Evolutionary conservation across 2,797 vertebrate species (phyloP), one percentile per base, ranked within the genome.

Genomic region (Mus caroli): DNA sequence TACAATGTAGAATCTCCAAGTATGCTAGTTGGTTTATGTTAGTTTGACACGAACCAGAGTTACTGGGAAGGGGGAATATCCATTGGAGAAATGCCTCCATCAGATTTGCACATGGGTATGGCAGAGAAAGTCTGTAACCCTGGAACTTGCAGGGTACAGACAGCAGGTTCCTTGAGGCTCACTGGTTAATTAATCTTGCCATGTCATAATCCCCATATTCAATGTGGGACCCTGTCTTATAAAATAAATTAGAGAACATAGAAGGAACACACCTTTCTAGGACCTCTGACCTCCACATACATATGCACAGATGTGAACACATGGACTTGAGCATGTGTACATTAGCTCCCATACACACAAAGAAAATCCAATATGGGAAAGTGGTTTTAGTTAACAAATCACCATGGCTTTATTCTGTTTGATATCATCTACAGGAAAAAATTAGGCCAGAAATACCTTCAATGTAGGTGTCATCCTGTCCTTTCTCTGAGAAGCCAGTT

Each of bases 391-490:
- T 82, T 73, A 83, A 52, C 0, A 26, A 82, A 71, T 50, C 14
- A 3, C 3, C 6, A 0, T 60, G 67, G 6, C 5, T 78, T 92
- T 22, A 91, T 87, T 92, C 85, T 84, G 4, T 58, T 83, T 87
- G 7, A 64, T 86, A n/a, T 58, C 52, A 31, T 64, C 60, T 11
- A 83, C 15, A 91, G 15, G 52, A 14, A 87, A 92, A 77, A 79
- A 40, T 34, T 56, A 58, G 90, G 19, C 50, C 15, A 75, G 34
- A 91, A 83, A 67, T 50, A 95, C 20, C 88, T 87, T 84, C 26
- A 71, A 0, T 34, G 0, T 43, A 82, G 37, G 4, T 34, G 58
- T 3, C 77, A 34, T 52, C 46, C 58, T 88, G 52, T 46, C 64
- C 24, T 90, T 12, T 89, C 58, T 82, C 22, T 20, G 0, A 58